phyloP scores from a whole-genome alignment of 2,888 invertebrate species.

The Pristionchus entomophagus region DNA sequence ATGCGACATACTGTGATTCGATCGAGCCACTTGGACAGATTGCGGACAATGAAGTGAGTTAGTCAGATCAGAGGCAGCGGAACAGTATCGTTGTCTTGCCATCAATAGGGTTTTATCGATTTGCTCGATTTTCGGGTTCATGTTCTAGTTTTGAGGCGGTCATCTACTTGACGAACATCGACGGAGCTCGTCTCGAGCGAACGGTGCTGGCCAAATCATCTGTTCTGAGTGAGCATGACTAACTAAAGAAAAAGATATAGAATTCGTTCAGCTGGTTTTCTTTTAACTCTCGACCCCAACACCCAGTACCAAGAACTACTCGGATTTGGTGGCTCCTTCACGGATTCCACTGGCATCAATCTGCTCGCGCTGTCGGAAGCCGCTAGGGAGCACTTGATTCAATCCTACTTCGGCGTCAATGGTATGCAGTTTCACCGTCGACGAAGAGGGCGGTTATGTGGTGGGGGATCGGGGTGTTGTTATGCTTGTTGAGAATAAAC shows the following conservation, averaged over 20 bases:
- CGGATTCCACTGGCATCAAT: slow-evolving; percentile 83
- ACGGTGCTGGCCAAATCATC: background rate
- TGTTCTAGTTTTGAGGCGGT: background rate
- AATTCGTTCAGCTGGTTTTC: background rate
- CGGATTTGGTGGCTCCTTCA: slow-evolving; percentile 91
- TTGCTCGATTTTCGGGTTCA: too few relatives aligned
- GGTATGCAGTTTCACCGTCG: too few relatives aligned
- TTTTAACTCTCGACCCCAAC: background rate
- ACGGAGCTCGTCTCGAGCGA: background rate
- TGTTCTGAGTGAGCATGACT: background rate
- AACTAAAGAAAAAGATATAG: background rate
- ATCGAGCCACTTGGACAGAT: background rate
- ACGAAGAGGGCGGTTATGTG: too few relatives aligned
- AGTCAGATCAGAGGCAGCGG: background rate
- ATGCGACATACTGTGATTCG: slow-evolving; percentile 12
- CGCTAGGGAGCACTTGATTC: slow-evolving; percentile 76
- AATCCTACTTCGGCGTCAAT: slow-evolving; percentile 29
- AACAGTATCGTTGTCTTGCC: too few relatives aligned
- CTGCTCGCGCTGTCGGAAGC: slow-evolving; percentile 81
- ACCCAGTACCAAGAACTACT: background rate
- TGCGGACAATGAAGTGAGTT: background rate
- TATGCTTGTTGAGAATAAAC: too few relatives aligned
- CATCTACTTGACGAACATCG: background rate
- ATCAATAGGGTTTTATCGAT: too few relatives aligned
- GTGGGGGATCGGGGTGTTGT: too few relatives aligned